Percentiles rank a stretch among this genome's conserved stretches.
These are phyloP conservation scores for Saturnia pavonia DNA, from an alignment of 2,888 invertebrate species.

Conservation along the genomic window DNA sequence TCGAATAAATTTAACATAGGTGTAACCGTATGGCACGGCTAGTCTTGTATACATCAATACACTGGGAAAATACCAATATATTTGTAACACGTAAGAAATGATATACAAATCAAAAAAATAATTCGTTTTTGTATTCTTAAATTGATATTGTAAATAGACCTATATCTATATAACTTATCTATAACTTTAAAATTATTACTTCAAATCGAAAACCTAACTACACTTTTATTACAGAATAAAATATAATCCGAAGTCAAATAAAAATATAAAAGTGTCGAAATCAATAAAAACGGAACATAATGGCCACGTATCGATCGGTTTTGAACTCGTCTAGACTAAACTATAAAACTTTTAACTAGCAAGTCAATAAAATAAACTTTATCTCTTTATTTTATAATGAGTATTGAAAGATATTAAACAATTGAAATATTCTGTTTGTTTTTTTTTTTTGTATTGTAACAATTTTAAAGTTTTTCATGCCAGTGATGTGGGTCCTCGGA, in stretches of 20 bases:
- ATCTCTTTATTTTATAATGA: neutral
- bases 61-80: too few species aligned
- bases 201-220: too few species aligned
- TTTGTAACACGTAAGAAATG: too few species aligned
- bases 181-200: too few species aligned
- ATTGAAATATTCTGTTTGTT: neutral
- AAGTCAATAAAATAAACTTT: neutral
- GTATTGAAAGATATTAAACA: neutral
- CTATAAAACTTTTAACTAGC: neutral
- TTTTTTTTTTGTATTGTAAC: neutral
- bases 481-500: slow-evolving; percentile 31
- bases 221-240: neutral
- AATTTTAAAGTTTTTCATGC: slow-evolving; percentile 38
- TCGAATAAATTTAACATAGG: too few species aligned
- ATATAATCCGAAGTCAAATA: neutral
- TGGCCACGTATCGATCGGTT: neutral
- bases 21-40: too few species aligned
- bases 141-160: too few species aligned
- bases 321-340: neutral
- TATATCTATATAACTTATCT: too few species aligned
- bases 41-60: too few species aligned
- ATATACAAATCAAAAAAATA: too few species aligned
- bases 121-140: too few species aligned
- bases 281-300: neutral
- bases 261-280: neutral